These are phyloP conservation scores for Dissostichus mawsoni DNA, from an alignment of 2,113 vertebrate species.

Conservation along the genomic window DNA sequence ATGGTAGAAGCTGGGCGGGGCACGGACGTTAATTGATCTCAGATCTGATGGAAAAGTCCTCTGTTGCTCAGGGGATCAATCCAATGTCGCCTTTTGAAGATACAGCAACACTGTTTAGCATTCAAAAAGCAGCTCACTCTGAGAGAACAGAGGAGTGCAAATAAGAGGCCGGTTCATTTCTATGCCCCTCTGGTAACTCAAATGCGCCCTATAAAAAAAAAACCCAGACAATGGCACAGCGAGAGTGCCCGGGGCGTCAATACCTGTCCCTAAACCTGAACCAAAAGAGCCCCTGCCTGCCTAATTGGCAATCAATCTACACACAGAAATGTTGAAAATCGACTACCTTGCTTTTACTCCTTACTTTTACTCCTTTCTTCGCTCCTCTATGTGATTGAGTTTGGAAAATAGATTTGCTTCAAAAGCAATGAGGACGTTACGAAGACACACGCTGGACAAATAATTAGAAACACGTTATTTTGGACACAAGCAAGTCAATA, in stretches of 20 bases:
- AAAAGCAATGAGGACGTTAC: neutral
- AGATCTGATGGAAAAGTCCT: constrained; percentile 71
- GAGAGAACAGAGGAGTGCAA: constrained; percentile 68
- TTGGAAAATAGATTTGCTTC: neutral
- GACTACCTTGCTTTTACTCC: constrained; percentile 1
- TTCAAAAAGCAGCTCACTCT: constrained; percentile 63
- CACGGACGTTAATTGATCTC: constrained; percentile 63
- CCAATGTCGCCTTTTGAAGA: constrained; percentile 67
- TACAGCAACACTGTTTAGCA: constrained; percentile 69
- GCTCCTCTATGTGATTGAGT: neutral
- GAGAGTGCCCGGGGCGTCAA: constrained; percentile 67
- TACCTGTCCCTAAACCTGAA: constrained; percentile 67
- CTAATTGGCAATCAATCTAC: constrained; percentile 73
- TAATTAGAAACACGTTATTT: constrained; percentile 14
- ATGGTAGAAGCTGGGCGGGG: constrained; percentile 34
- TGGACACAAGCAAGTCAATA: constrained; percentile 29
- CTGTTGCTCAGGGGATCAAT: constrained; percentile 68
- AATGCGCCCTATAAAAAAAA: constrained; percentile 63
- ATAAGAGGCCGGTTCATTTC: constrained; percentile 75
- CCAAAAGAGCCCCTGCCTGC: constrained; percentile 28
- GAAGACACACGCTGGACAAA: constrained; percentile 14
- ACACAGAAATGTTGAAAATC: constrained; percentile 33
- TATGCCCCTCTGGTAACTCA: constrained; percentile 63
- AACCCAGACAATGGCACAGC: constrained; percentile 62
- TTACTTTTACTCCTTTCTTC: constrained; percentile 7